Percentiles rank a stretch among this genome's conserved stretches.
Evolutionary conservation across 2,797 vertebrate genomes (phyloP).

Genomic region (Parauchenoglanis ngamensis): DNA sequence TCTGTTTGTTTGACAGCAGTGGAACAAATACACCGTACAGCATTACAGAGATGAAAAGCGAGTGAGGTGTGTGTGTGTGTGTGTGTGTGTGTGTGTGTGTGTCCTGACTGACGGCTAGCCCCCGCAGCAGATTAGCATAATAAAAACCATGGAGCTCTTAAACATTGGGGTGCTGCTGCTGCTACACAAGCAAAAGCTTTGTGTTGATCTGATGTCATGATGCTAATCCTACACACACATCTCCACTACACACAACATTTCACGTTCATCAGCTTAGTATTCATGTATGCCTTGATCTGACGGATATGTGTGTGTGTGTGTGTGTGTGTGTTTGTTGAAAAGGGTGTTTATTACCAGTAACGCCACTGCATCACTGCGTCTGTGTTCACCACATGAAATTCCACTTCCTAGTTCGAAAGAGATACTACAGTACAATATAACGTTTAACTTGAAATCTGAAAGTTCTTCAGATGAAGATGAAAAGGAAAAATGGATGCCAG

Average conservation of each 20-base stretch:
- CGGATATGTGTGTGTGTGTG: background rate
- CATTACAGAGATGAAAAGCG: background rate
- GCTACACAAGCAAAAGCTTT: background rate
- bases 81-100: slow-evolving; percentile 6
- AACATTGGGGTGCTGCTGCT: background rate
- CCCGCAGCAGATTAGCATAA: slow-evolving; percentile 11
- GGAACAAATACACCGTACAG: background rate
- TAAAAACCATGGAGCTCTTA: background rate
- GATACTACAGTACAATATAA: no score
- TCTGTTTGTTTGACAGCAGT: background rate
- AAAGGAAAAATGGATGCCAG: no score
- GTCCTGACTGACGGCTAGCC: background rate
- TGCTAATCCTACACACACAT: background rate
- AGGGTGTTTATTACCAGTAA: no score
- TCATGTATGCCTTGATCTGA: background rate
- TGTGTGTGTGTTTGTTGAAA: background rate
- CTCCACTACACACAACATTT: background rate
- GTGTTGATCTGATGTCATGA: background rate
- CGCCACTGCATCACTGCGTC: no score
- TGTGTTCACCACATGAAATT: no score
- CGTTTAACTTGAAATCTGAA: no score
- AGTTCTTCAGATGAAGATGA: no score
- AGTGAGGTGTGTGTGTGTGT: background rate
- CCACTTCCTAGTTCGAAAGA: no score
- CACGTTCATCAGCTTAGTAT: background rate